Conservation (phyloP, 2,888 invertebrate genomes). For the Drosophila kuntzei region DNA sequence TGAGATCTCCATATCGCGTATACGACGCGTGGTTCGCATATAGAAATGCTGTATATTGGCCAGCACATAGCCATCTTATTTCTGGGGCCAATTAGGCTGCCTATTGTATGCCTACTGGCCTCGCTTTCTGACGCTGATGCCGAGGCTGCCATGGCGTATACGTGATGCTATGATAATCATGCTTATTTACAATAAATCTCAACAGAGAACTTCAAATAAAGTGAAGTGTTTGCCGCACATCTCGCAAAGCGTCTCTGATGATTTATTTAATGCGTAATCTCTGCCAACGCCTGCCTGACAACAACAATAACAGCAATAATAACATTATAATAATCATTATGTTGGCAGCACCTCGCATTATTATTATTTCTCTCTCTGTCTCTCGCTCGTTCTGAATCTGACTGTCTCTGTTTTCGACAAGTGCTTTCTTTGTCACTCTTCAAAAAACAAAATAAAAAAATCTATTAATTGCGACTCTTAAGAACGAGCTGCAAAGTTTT, state of each 20-base stretch:
- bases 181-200: conserved; percentile 81
- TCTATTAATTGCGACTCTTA: conserved; percentile 75
- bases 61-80: conserved; percentile 9
- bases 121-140: conserved; percentile 7
- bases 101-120: conserved; percentile 16
- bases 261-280: conserved; percentile 81
- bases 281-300: conserved; percentile 64
- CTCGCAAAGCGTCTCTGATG: conserved; percentile 62
- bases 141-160: conserved; percentile 64
- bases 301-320: conserved; percentile 30
- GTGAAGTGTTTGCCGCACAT: conserved; percentile 70
- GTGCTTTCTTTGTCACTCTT: conserved; percentile 57
- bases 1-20: conserved; percentile 22
- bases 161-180: conserved; percentile 80
- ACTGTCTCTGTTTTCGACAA: conserved; percentile 29
- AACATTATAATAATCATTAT: conserved; percentile 72
- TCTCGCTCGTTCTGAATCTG: conserved; percentile 2
- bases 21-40: conserved; percentile 37
- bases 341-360: conserved; percentile 52
- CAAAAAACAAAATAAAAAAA: conserved; percentile 38
- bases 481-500: conserved; percentile 59
- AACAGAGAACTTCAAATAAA: conserved; percentile 54
- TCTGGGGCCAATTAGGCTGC: conserved; percentile 17
- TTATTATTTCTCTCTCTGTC: conserved; percentile 35
- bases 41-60: conserved; percentile 20